These are phyloP conservation scores for Drosophila anomalipes DNA, from an alignment of 2,888 invertebrate species.

Conservation along the genomic window DNA sequence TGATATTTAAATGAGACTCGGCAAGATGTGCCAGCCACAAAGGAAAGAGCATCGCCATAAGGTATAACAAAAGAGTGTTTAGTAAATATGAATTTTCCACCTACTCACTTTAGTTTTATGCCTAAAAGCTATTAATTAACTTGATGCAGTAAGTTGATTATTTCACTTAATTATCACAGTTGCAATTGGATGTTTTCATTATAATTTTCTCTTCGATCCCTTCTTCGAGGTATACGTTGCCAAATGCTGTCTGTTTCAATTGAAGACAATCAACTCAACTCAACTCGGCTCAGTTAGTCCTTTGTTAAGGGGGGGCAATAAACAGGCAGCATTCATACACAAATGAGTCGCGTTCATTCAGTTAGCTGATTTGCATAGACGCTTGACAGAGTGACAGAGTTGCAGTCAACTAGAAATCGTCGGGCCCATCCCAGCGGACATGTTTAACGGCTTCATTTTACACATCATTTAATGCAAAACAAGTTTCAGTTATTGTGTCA, in stretches of 20 bases:
- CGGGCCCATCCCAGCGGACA: conserved; percentile 71
- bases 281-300: background rate
- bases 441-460: conserved; percentile 82
- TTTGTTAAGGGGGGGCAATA: conserved; percentile 4
- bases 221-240: background rate
- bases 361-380: conserved; percentile 63
- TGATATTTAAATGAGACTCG: conserved; percentile 25
- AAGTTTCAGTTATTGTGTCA: conserved; percentile 46
- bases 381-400: conserved; percentile 28
- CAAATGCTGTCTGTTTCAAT: background rate
- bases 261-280: background rate
- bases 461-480: conserved; percentile 83
- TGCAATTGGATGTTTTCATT: background rate
- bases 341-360: conserved; percentile 16
- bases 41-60: background rate
- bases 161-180: background rate
- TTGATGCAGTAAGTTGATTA: background rate
- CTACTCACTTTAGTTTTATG: background rate
- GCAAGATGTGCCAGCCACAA: background rate
- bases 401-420: conserved; percentile 41
- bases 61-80: background rate
- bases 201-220: background rate
- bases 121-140: background rate
- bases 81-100: background rate
- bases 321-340: conserved; percentile 11